phyloP scores from a whole-genome alignment of 2,888 invertebrate species.

The Diloba caeruleocephala region DNA sequence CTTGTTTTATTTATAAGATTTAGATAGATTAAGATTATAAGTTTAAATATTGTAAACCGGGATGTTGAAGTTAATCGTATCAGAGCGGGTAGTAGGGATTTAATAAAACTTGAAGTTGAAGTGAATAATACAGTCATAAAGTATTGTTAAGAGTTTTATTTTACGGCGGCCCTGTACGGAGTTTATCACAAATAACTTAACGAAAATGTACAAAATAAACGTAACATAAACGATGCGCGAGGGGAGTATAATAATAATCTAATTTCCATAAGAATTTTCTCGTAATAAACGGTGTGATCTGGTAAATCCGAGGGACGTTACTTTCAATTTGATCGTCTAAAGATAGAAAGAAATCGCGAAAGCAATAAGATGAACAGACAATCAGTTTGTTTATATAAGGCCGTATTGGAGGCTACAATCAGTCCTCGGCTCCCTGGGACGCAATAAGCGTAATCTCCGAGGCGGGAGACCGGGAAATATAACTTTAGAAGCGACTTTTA shows the following conservation, averaged over 20 bases:
- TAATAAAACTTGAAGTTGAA: too few species aligned
- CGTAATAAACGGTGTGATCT: slow-evolving; percentile 58
- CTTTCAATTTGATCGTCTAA: slow-evolving; percentile 57
- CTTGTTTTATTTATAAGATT: too few species aligned
- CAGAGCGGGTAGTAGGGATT: too few species aligned
- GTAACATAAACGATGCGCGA: too few species aligned
- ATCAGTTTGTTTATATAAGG: slow-evolving; percentile 82
- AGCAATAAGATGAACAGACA: slow-evolving; percentile 76
- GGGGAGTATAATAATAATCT: slow-evolving; percentile 40
- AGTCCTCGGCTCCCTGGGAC: slow-evolving; percentile 74
- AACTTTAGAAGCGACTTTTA: slow-evolving; percentile 59
- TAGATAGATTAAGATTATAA: too few species aligned
- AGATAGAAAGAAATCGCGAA: slow-evolving; percentile 63
- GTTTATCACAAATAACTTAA: too few species aligned
- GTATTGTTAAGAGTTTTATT: too few species aligned
- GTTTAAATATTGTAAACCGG: too few species aligned
- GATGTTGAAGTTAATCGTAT: too few species aligned
- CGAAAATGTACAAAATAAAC: background rate
- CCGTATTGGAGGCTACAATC: slow-evolving; percentile 78
- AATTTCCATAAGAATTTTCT: slow-evolving; percentile 50
- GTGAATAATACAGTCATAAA: too few species aligned
- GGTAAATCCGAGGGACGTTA: slow-evolving; percentile 53
- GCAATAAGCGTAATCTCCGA: slow-evolving; percentile 84
- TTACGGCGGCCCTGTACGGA: too few species aligned
- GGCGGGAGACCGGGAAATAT: slow-evolving; percentile 56